Conservation (phyloP, 23 tunicate genomes). For the Oikopleura albicans region DNA sequence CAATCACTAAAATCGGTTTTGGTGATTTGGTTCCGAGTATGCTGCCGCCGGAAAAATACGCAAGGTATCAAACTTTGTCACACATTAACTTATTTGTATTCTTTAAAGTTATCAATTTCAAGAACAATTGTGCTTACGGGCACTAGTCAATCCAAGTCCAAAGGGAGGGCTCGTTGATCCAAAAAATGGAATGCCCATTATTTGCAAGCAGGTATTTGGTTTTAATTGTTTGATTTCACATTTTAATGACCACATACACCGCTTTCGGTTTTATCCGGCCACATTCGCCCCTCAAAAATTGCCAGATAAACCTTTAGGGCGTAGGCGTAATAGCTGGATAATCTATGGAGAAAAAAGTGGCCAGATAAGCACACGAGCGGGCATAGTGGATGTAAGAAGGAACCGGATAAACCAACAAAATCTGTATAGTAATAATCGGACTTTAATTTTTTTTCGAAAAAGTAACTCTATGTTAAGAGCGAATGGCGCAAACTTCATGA, state of each 20-base stretch:
- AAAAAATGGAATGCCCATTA: neutral
- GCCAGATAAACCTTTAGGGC: too few relatives aligned
- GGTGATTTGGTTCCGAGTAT: neutral
- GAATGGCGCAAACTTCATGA: neutral
- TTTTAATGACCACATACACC: too few relatives aligned
- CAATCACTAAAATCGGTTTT: constrained; percentile 5
- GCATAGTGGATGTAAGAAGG: too few relatives aligned
- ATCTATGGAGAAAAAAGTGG: too few relatives aligned
- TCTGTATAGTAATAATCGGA: too few relatives aligned
- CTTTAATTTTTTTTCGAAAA: neutral
- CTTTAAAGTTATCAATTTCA: neutral
- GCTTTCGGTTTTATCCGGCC: too few relatives aligned
- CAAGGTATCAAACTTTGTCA: neutral
- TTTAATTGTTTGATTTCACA: too few relatives aligned
- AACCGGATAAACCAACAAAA: too few relatives aligned
- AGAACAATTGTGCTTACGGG: neutral
- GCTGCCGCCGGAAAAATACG: constrained; percentile 7
- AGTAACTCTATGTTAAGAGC: neutral
- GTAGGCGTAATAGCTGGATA: too few relatives aligned
- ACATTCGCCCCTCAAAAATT: too few relatives aligned
- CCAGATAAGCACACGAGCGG: too few relatives aligned
- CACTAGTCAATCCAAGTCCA: constrained; percentile 5
- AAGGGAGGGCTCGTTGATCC: neutral
- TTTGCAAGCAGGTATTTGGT: neutral
- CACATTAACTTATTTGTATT: neutral